These are phyloP conservation scores for Lasioglossum oenotherae DNA, from an alignment of 2,888 invertebrate genomes.

Conservation along the genomic window DNA sequence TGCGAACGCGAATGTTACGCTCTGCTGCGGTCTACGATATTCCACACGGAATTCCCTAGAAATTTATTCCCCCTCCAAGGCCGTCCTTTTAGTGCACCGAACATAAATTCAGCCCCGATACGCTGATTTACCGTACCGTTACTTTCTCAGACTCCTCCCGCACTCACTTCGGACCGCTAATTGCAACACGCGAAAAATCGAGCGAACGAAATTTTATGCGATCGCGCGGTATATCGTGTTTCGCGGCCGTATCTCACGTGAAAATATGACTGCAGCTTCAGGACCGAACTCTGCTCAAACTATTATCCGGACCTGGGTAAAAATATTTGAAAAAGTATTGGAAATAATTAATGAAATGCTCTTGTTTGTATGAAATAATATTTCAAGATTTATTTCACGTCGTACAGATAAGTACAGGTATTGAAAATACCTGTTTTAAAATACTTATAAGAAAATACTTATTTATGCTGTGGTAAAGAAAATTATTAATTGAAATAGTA, in stretches of 20 bases:
- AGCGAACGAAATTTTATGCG: conserved; percentile 35
- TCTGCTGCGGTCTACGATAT: conserved; percentile 49
- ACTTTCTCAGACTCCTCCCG: background rate
- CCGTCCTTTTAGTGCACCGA: conserved; percentile 31
- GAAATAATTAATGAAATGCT: too few relatives aligned
- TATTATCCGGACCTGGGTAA: background rate
- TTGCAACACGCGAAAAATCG: conserved; percentile 20
- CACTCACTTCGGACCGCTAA: conserved; percentile 6
- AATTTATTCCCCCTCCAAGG: conserved; percentile 53
- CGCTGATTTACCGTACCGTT: conserved; percentile 41
- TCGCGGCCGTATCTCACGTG: background rate
- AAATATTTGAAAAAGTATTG: too few relatives aligned
- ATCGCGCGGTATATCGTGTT: background rate
- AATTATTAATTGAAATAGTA: too few relatives aligned
- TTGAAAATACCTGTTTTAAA: too few relatives aligned
- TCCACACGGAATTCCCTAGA: conserved; percentile 55
- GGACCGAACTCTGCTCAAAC: background rate
- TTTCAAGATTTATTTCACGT: too few relatives aligned
- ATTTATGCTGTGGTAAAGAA: too few relatives aligned
- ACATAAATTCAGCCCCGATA: conserved; percentile 40
- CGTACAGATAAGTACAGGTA: too few relatives aligned
- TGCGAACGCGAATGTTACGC: conserved; percentile 59
- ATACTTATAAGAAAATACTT: too few relatives aligned
- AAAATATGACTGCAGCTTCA: background rate
- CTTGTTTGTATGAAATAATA: too few relatives aligned